Conservation (phyloP, 2,113 vertebrate genomes). For the Chaenocephalus aceratus region DNA sequence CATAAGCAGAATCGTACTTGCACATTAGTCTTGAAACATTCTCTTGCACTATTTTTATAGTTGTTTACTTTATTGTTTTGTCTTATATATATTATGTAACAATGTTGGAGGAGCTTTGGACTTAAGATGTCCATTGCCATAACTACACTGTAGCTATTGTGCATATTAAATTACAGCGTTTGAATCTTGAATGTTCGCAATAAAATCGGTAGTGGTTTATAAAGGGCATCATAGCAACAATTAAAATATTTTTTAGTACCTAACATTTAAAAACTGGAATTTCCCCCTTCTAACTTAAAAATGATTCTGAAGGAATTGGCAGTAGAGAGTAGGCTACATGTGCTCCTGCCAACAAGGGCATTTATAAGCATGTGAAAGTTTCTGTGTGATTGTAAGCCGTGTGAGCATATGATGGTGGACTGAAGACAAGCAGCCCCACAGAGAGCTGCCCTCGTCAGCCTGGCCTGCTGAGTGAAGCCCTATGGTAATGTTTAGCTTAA, state of each 20-base stretch:
- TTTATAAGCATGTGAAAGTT: slow-evolving; percentile 12
- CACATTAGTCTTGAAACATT: too few relatives aligned
- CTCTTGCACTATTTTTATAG: too few relatives aligned
- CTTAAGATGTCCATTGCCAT: too few relatives aligned
- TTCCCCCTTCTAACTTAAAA: background rate
- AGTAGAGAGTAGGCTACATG: background rate
- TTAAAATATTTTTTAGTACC: background rate
- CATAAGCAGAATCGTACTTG: background rate
- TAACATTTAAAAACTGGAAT: slow-evolving; percentile 2
- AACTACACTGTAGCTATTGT: too few relatives aligned
- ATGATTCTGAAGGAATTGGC: slow-evolving; percentile 2
- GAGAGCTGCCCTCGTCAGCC: slow-evolving; percentile 71
- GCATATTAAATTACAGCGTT: too few relatives aligned
- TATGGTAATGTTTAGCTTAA: slow-evolving; percentile 77
- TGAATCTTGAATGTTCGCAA: background rate
- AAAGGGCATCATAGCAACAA: background rate
- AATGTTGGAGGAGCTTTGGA: too few relatives aligned
- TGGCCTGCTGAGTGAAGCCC: slow-evolving; percentile 78
- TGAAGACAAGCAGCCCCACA: slow-evolving; percentile 70
- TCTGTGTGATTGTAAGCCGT: slow-evolving; percentile 8
- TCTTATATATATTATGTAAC: too few relatives aligned
- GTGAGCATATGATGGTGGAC: slow-evolving; percentile 46
- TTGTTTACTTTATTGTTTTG: too few relatives aligned
- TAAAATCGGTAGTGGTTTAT: slow-evolving; percentile 23
- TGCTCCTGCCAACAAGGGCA: slow-evolving; percentile 15